phyloP scores from a whole-genome alignment of 1,140 invertebrate genomes.

The Belonocnema kinseyi region DNA sequence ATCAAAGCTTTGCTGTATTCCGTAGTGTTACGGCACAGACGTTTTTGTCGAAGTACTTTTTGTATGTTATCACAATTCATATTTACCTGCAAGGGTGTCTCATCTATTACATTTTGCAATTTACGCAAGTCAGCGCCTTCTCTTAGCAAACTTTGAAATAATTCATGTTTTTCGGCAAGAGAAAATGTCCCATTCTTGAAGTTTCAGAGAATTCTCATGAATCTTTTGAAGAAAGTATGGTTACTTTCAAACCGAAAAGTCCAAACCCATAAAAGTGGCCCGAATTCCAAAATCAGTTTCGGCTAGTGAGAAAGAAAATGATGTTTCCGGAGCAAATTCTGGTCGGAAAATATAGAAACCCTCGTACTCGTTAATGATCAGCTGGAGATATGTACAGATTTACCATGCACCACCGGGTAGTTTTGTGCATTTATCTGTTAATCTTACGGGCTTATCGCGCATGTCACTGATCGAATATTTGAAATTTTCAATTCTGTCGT shows the following conservation, averaged over 20 bases:
- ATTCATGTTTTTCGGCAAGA: neutral
- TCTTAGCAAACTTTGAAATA: neutral
- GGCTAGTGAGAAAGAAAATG: conserved; percentile 25
- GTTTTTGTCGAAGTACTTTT: neutral
- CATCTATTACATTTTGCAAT: neutral
- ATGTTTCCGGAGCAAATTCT: conserved; percentile 27
- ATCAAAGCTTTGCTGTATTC: too few species aligned
- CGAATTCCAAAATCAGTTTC: neutral
- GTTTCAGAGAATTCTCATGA: neutral
- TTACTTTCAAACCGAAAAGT: neutral
- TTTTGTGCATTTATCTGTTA: neutral
- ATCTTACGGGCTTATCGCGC: neutral
- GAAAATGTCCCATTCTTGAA: neutral
- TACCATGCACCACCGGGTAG: conserved; percentile 20
- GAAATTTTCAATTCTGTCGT: conserved; percentile 1
- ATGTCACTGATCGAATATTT: neutral
- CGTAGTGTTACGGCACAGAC: too few species aligned
- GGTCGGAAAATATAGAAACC: neutral
- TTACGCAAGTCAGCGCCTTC: neutral
- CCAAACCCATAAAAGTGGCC: neutral
- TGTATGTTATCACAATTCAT: neutral
- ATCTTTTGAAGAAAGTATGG: neutral
- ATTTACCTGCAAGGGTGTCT: neutral
- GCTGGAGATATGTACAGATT: neutral
- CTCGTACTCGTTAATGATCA: conserved; percentile 26